Conservation (phyloP, 2,888 invertebrate species). For the Liposcelis brunnea region DNA sequence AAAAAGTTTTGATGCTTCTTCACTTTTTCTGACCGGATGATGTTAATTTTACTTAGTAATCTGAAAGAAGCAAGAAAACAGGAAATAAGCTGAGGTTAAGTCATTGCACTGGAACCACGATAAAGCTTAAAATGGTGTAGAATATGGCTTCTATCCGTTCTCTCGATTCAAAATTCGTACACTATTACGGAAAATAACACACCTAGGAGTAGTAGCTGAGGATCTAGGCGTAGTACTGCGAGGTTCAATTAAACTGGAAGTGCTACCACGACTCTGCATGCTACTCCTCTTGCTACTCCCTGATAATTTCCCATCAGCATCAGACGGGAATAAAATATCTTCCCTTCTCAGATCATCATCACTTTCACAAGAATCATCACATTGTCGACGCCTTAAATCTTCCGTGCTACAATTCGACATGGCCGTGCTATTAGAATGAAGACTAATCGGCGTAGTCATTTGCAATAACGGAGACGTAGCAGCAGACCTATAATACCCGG, state of each 20-base stretch:
- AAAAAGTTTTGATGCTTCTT: no score
- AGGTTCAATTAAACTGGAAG: slow-evolving; percentile 65
- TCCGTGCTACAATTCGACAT: slow-evolving; percentile 46
- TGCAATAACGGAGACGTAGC: slow-evolving; percentile 41
- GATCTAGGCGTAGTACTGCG: slow-evolving; percentile 74
- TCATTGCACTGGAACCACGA: no score
- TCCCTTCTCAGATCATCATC: slow-evolving; percentile 78
- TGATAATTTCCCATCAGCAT: slow-evolving; percentile 53
- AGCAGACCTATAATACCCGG: slow-evolving; percentile 33
- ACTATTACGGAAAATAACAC: no score
- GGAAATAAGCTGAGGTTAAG: no score
- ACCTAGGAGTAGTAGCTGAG: slow-evolving; percentile 82
- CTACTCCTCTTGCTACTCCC: slow-evolving; percentile 79
- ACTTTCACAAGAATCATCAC: slow-evolving; percentile 69
- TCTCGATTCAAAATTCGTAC: no score
- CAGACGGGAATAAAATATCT: slow-evolving; percentile 66
- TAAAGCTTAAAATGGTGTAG: no score
- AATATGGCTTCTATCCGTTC: no score
- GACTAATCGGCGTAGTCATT: slow-evolving; percentile 28
- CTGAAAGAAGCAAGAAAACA: no score
- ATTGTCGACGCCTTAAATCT: slow-evolving; percentile 26
- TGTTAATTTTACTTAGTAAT: no score
- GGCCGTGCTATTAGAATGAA: slow-evolving; percentile 30
- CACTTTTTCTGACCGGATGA: no score
- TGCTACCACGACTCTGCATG: slow-evolving; percentile 81